phyloP scores from a whole-genome alignment of 1,140 invertebrate species.

The Cyclina sinensis region DNA sequence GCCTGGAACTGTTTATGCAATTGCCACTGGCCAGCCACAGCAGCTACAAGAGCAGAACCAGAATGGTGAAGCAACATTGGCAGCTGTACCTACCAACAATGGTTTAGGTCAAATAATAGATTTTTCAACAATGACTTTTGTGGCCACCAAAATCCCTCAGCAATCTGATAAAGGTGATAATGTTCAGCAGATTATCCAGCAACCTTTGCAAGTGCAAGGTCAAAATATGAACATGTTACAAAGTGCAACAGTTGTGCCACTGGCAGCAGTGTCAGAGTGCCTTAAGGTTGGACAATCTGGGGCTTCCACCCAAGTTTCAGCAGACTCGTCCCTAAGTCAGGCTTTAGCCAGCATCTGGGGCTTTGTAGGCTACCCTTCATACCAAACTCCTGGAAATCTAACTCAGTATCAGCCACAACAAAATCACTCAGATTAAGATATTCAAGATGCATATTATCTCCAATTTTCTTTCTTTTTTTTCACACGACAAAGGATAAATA shows the following conservation, averaged over 20 bases:
- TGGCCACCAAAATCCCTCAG: conserved; percentile 17
- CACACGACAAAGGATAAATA: too few relatives aligned
- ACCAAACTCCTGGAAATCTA: conserved; percentile 1
- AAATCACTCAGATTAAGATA: not conserved
- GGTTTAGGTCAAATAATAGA: conserved; percentile 1
- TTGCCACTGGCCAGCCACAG: not conserved
- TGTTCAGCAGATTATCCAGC: not conserved
- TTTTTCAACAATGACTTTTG: conserved; percentile 33
- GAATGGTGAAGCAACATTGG: not conserved
- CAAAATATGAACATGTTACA: conserved; percentile 1
- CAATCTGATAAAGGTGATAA: not conserved
- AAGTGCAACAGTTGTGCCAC: conserved; percentile 3
- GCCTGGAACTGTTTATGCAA: conserved; percentile 4
- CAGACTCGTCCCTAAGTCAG: conserved; percentile 15
- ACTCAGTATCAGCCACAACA: conserved; percentile 41
- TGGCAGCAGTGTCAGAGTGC: not conserved
- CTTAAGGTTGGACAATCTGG: not conserved
- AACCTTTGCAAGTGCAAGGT: not conserved
- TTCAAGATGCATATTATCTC: too few relatives aligned
- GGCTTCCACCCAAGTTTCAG: not conserved
- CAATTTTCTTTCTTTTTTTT: too few relatives aligned
- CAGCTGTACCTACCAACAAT: not conserved
- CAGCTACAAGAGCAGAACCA: not conserved
- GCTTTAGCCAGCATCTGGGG: conserved; percentile 21
- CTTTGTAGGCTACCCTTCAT: conserved; percentile 47